Percentiles rank a stretch among this genome's conserved stretches.
Conservation (phyloP, 2,888 invertebrate genomes). For the Trisateles emortualis region DNA sequence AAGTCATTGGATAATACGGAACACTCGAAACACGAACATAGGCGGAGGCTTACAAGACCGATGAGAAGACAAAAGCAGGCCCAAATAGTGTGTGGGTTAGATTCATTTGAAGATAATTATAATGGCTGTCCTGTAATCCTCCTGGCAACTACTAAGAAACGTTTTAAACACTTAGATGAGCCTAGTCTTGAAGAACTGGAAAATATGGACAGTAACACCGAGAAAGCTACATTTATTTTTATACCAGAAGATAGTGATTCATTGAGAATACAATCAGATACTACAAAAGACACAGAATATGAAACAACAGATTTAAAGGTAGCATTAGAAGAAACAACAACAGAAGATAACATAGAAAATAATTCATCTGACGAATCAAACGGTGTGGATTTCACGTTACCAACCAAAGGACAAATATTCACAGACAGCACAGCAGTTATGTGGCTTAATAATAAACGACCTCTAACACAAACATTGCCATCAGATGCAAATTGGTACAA, state of each 20-base stretch:
- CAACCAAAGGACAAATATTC: background rate
- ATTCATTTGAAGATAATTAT: conserved; percentile 15
- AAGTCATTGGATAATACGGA: background rate
- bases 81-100: conserved; percentile 8
- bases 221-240: background rate
- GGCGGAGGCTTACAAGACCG: background rate
- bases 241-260: background rate
- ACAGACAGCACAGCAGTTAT: background rate
- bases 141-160: background rate
- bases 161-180: background rate
- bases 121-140: background rate
- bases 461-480: background rate
- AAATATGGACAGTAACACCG: background rate
- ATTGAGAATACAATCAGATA: too few species aligned
- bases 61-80: background rate
- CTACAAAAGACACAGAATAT: background rate
- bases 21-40: background rate
- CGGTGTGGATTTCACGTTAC: too few species aligned
- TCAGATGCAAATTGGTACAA: background rate
- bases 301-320: background rate
- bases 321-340: background rate
- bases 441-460: background rate
- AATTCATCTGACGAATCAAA: background rate
- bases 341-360: background rate
- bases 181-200: conserved; percentile 2